Evolutionary conservation across 2,888 invertebrate species (phyloP).

Genomic region (Stenodema calcarata): DNA sequence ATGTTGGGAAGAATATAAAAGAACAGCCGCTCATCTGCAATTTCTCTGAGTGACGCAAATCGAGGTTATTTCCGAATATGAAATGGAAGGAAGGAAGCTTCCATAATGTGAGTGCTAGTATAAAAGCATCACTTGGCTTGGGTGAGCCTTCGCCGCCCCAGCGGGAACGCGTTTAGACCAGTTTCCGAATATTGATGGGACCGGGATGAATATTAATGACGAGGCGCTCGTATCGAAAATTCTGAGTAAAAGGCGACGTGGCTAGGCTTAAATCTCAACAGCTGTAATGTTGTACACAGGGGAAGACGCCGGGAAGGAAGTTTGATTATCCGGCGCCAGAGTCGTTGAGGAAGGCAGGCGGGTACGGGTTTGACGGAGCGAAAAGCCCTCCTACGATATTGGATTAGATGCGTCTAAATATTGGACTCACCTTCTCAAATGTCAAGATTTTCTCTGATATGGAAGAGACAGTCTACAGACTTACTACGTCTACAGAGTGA

Average conservation of each 20-base stretch:
- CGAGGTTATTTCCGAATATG: neutral
- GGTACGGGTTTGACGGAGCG: neutral
- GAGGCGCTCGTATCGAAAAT: neutral
- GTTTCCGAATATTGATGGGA: neutral
- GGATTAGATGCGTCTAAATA: neutral
- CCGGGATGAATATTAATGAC: neutral
- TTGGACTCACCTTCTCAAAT: neutral
- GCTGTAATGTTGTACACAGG: neutral
- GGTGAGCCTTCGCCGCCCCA: neutral
- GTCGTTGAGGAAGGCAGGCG: neutral
- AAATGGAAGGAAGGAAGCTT: neutral
- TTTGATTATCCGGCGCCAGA: neutral
- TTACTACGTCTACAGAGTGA: too few species aligned
- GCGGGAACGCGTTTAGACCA: neutral
- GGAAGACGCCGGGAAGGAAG: neutral
- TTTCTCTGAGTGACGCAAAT: too few species aligned
- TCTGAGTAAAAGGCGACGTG: neutral
- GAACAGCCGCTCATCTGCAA: too few species aligned
- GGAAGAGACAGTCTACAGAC: too few species aligned
- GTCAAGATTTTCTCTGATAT: too few species aligned
- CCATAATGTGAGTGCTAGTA: neutral
- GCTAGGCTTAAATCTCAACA: neutral
- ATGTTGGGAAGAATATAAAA: too few species aligned
- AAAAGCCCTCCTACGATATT: neutral
- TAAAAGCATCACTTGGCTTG: neutral